Conservation (phyloP, 2,113 vertebrate species). For the Paratilapia polleni region DNA sequence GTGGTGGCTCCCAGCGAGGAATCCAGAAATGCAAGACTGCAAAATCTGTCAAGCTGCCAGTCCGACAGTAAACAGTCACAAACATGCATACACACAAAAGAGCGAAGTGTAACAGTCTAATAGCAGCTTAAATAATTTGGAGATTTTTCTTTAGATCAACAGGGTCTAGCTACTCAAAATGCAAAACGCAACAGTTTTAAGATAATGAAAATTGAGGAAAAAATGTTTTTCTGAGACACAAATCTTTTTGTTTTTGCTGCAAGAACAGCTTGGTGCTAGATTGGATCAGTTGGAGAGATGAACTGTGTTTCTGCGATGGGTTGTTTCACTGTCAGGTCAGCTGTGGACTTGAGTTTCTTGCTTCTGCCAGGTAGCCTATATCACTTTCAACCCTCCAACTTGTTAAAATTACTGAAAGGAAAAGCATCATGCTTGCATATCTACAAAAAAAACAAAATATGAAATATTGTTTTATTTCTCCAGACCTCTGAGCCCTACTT, state of each 20-base stretch:
- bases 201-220: not conserved
- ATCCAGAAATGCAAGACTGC: conserved; percentile 57
- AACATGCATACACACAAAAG: not conserved
- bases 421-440: not conserved
- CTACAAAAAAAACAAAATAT: not conserved
- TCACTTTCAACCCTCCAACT: not conserved
- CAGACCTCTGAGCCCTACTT: not conserved
- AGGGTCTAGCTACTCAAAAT: not conserved
- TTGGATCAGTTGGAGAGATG: not conserved
- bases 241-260: not conserved
- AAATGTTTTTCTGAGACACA: not conserved
- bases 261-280: not conserved
- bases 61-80: not conserved
- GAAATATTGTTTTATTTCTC: not conserved
- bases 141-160: not conserved
- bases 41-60: conserved; percentile 38
- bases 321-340: not conserved
- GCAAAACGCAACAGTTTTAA: not conserved
- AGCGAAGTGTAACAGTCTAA: not conserved
- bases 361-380: too few species aligned
- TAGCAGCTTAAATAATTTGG: not conserved
- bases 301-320: not conserved
- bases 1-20: conserved; percentile 47
- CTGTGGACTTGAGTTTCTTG: too few species aligned
- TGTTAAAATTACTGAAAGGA: not conserved